Conservation (phyloP, 1,140 invertebrate genomes). For the Bactericera cockerelli region DNA sequence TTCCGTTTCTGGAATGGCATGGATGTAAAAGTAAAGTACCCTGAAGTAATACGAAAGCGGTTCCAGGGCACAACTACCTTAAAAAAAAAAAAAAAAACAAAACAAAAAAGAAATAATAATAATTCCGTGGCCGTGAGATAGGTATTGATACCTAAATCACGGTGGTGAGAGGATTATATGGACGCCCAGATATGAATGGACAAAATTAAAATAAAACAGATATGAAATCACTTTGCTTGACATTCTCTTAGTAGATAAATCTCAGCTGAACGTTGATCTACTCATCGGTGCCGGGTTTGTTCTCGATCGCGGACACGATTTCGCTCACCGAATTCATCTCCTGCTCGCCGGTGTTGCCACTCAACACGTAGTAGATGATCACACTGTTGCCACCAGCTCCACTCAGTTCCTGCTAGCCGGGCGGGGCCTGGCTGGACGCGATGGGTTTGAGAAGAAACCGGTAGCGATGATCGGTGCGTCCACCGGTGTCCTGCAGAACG, state of each 20-base stretch:
- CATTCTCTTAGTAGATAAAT: background rate
- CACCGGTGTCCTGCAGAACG: constrained; percentile 32
- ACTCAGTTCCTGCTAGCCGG: background rate
- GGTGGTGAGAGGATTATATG: too few relatives aligned
- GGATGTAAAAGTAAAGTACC: too few relatives aligned
- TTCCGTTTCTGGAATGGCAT: too few relatives aligned
- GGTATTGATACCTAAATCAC: too few relatives aligned
- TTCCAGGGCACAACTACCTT: too few relatives aligned
- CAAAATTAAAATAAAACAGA: too few relatives aligned
- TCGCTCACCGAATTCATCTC: background rate
- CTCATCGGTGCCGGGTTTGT: background rate
- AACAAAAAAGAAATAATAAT: too few relatives aligned
- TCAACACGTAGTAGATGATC: background rate
- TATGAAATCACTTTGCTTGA: too few relatives aligned
- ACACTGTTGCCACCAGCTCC: background rate
- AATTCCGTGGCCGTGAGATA: too few relatives aligned
- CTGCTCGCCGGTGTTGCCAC: background rate
- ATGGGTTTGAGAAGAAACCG: background rate
- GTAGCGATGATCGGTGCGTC: background rate
- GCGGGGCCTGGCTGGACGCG: background rate
- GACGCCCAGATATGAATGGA: too few relatives aligned
- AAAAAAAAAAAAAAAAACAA: too few relatives aligned
- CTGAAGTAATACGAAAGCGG: too few relatives aligned
- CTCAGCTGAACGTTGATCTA: background rate
- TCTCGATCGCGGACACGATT: background rate